Conservation (phyloP, 1,140 invertebrate species). For the Lordiphosa clarofinis region DNA sequence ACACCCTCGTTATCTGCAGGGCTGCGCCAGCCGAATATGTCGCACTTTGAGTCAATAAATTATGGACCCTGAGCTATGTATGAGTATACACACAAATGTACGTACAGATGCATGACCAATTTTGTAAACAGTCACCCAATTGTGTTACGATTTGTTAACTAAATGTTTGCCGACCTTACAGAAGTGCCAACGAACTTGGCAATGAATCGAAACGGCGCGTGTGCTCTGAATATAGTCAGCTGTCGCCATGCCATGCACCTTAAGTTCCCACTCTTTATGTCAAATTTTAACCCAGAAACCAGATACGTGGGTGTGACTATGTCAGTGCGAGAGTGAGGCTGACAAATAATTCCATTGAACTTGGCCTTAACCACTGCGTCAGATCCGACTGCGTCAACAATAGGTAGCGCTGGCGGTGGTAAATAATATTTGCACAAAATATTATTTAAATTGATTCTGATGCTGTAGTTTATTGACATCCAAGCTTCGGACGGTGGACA, state of each 20-base stretch:
- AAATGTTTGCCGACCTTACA: slow-evolving; percentile 40
- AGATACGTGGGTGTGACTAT: slow-evolving; percentile 13
- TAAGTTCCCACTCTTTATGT: slow-evolving; percentile 11
- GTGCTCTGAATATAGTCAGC: slow-evolving; percentile 55
- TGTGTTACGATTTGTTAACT: slow-evolving; percentile 45
- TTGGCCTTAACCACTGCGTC: slow-evolving; percentile 26
- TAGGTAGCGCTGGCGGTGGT: slow-evolving; percentile 33
- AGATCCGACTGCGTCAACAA: slow-evolving; percentile 16
- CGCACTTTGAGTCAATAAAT: slow-evolving; percentile 20
- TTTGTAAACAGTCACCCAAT: slow-evolving; percentile 34
- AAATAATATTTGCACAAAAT: slow-evolving; percentile 54
- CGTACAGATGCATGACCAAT: slow-evolving; percentile 48
- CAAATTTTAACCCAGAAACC: slow-evolving; percentile 31
- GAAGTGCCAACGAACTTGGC: slow-evolving; percentile 70
- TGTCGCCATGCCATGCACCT: slow-evolving; percentile 12
- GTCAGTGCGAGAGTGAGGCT: slow-evolving; percentile 29
- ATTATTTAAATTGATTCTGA: slow-evolving; percentile 44
- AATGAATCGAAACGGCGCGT: slow-evolving; percentile 52
- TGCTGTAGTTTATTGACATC: slow-evolving; percentile 39
- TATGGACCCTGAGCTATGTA: slow-evolving; percentile 36
- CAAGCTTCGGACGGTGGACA: slow-evolving; percentile 24
- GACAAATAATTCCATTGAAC: slow-evolving; percentile 68
- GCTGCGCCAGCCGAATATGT: slow-evolving; percentile 9
- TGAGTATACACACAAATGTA: slow-evolving; percentile 5
- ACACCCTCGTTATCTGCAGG: slow-evolving; percentile 10